Conservation (phyloP, 1,140 invertebrate genomes). For the Hermetia illucens region DNA sequence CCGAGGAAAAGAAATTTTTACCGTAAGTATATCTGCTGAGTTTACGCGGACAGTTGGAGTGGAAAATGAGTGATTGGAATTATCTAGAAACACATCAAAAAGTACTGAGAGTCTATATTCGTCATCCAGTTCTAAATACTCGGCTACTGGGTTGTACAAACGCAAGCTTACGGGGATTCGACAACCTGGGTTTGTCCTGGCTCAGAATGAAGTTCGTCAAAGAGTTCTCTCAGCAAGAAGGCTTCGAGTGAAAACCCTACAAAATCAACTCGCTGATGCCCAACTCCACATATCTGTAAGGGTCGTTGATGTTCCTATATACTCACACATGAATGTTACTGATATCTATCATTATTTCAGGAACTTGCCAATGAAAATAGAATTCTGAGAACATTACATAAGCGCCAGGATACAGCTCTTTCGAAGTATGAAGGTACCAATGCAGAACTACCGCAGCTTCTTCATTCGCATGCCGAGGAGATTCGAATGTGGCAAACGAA, state of each 20-base stretch:
- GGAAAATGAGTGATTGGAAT: too few relatives aligned
- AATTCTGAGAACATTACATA: constrained; percentile 53
- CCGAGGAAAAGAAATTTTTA: too few relatives aligned
- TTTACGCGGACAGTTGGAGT: too few relatives aligned
- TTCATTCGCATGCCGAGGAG: constrained; percentile 61
- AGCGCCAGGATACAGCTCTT: constrained; percentile 57
- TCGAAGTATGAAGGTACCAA: constrained; percentile 57
- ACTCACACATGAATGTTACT: neutral
- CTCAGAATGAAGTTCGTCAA: constrained; percentile 38
- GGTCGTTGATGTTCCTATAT: constrained; percentile 2
- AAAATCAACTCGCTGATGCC: constrained; percentile 64
- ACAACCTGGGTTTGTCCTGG: constrained; percentile 13
- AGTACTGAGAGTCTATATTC: constrained; percentile 28
- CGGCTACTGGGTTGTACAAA: constrained; percentile 16
- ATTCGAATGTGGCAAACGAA: constrained; percentile 52
- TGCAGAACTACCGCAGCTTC: constrained; percentile 52
- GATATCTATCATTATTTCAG: constrained; percentile 29
- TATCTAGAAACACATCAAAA: too few relatives aligned
- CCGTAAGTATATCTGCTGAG: too few relatives aligned
- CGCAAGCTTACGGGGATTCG: constrained; percentile 14
- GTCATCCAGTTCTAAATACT: constrained; percentile 22
- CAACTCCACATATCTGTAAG: constrained; percentile 58
- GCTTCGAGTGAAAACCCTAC: constrained; percentile 53
- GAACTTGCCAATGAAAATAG: constrained; percentile 61
- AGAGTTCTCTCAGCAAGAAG: constrained; percentile 60